These are phyloP conservation scores for Rousettus madagascariensis DNA, from an alignment of 2,797 vertebrate species.

Conservation along the genomic window DNA sequence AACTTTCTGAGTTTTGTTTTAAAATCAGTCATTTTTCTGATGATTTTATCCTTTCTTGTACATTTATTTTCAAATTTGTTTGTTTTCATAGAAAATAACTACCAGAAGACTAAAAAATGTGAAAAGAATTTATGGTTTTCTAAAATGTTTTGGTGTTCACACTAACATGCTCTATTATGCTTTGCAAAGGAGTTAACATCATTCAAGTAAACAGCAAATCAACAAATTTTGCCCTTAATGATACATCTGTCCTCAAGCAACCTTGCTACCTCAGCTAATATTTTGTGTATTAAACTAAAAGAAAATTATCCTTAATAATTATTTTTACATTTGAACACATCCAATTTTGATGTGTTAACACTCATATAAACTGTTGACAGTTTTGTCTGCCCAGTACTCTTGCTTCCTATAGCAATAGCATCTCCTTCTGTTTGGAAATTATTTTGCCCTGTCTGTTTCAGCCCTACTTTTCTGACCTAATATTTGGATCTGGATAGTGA, in stretches of 20 bases:
- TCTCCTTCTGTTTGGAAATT: slow-evolving; percentile 10
- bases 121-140: not conserved
- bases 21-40: not conserved
- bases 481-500: not conserved
- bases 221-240: not conserved
- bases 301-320: not conserved
- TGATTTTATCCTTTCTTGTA: not conserved
- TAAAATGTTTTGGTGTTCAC: not conserved
- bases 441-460: not conserved
- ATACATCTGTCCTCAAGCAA: not conserved
- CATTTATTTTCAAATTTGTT: slow-evolving; percentile 31
- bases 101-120: slow-evolving; percentile 4
- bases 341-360: not conserved
- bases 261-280: not conserved
- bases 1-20: slow-evolving; percentile 35
- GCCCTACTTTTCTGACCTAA: not conserved
- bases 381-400: not conserved
- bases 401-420: not conserved
- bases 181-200: not conserved
- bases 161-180: not conserved
- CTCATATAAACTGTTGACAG: not conserved
- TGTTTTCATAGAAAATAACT: slow-evolving; percentile 10
- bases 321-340: not conserved
- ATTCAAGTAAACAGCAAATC: not conserved
- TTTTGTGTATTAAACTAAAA: not conserved